A percentile compares a stretch with the other conserved stretches of the same genome.
Evolutionary conservation across 2,888 invertebrate genomes (phyloP).

Genomic region (Patella caerulea): DNA sequence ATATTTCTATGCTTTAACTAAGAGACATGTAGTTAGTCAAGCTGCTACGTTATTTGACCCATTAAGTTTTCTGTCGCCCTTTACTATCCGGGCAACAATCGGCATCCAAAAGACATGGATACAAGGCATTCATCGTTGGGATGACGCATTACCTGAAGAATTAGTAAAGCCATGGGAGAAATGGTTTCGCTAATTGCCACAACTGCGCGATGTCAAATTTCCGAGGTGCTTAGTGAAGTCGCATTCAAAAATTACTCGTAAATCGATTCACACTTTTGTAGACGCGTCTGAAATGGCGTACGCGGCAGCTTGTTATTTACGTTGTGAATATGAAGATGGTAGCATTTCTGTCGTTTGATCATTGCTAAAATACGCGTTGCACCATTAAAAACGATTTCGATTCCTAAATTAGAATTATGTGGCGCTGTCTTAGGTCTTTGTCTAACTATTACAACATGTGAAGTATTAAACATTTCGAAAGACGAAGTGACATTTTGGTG

Average conservation of each 20-base stretch:
- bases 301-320: no score
- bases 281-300: not conserved
- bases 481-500: constrained; percentile 23
- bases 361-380: no score
- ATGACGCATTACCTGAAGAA: constrained; percentile 4
- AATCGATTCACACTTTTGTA: constrained; percentile 6
- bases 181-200: not conserved
- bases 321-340: no score
- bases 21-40: not conserved
- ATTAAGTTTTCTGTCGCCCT: no score
- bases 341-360: no score
- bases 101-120: constrained; percentile 1
- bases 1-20: no score
- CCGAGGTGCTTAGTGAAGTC: no score
- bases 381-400: constrained; percentile 10
- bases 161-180: not conserved
- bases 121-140: not conserved
- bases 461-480: constrained; percentile 16
- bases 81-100: no score
- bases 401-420: no score
- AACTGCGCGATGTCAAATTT: no score
- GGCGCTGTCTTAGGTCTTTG: constrained; percentile 2
- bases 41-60: no score
- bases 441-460: not conserved
- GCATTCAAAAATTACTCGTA: not conserved